Evolutionary conservation across 2,888 invertebrate species (phyloP), one percentile per base, ranked within the genome.

Genomic region (Chloroclysta siterata): DNA sequence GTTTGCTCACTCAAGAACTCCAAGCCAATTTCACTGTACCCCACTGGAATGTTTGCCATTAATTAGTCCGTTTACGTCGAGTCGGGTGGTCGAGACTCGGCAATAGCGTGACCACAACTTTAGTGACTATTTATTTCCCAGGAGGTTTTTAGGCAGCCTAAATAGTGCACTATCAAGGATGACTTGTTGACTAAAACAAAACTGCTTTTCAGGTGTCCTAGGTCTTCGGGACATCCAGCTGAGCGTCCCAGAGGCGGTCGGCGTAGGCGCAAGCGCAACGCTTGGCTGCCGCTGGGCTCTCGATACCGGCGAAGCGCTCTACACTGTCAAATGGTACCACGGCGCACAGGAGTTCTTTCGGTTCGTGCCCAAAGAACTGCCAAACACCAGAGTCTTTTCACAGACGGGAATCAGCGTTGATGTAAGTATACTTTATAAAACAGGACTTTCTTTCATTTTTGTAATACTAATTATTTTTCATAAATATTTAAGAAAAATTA

Each of bases 291-390:
- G 94, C 63, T 97, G 96, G 93, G 94, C 96, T 73, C 90, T 97
- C 62, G 95, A 96, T 81, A 94, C 94, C 5, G 92, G 92, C 5
- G 96, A 96, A 72, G 93, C 94, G 8, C 92, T 97, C 7, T 97
- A 97, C 88, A 95, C 96, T 41, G 96, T 97, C 72, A 97, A 97
- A 87, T 97, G 97, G 97, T 97, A 97, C 92, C 96, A 96, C 82
- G 96, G 96, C 1, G 88, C 93, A 8, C 94, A 95, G 72, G 97
- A 97, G 86, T 97, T 97, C 93, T 97, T 95, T 90, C 94, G 97
- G 72, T 97, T 94, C 83, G 94, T 96, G 74, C 97, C 96, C n/a
- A 96, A 96, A 83, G 96, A 97, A 81, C 87, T 95, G 72, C 96
- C 96, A n/a, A 95, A 95, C 71, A 96, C 95, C 8, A 94, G 95